Conservation (phyloP, 2,888 invertebrate species). For the Synergus laeviventris region DNA sequence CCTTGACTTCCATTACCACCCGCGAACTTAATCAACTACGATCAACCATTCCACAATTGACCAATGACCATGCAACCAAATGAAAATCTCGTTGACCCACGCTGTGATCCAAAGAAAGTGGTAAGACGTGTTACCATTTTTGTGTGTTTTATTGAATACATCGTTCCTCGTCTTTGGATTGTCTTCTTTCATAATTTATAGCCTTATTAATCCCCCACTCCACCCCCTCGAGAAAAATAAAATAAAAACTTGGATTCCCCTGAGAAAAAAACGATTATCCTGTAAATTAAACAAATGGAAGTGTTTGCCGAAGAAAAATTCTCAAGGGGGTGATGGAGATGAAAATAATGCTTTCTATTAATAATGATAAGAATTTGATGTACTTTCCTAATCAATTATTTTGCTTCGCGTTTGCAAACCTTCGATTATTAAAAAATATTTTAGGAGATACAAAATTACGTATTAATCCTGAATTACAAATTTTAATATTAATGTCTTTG, state of each 20-base stretch:
- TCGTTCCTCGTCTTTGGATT: conserved; percentile 45
- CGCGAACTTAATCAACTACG: conserved; percentile 64
- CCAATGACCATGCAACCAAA: conserved; percentile 59
- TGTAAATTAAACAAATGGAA: not conserved
- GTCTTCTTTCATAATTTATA: conserved; percentile 23
- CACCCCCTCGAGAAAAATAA: not conserved
- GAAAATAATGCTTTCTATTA: conserved; percentile 6
- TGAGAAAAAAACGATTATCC: too few species aligned
- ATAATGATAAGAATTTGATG: not conserved
- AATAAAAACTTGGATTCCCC: not conserved
- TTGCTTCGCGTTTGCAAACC: not conserved
- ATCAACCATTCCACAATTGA: conserved; percentile 64
- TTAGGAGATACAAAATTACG: not conserved
- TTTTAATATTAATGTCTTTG: not conserved
- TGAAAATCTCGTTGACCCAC: conserved; percentile 66
- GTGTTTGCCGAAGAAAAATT: not conserved
- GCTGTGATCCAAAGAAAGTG: conserved; percentile 70
- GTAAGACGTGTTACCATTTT: conserved; percentile 65
- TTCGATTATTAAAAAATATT: not conserved
- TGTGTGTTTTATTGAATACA: conserved; percentile 53
- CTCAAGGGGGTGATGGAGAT: conserved; percentile 21
- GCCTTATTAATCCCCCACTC: not conserved
- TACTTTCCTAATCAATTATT: not conserved
- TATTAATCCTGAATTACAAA: not conserved
- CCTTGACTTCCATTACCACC: conserved; percentile 68